Base-by-base conservation (phyloP, 2,113 vertebrate species). In the Odocoileus hemionus region DNA sequence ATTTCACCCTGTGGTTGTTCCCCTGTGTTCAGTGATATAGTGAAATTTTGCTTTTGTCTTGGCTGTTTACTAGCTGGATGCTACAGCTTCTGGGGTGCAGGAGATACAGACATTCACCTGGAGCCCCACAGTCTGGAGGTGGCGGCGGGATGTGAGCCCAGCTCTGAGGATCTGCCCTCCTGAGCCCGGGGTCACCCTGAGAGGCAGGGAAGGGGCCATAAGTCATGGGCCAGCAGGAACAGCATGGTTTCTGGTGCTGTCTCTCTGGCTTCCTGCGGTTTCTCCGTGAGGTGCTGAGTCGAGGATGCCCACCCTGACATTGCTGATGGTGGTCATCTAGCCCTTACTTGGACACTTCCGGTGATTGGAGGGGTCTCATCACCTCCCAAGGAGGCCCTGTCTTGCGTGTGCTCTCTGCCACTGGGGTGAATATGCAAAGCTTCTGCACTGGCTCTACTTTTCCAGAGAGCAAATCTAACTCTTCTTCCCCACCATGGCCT, bases 311-410 rank as follows among this genome's bases (percentile, higher is more conserved):
- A 55, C 55, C n/a, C 50, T 76, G 84, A 26, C 55, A 3, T 8
- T 25, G 74, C 23, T 17, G 11, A 17, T 11, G 16, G 1, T 3
- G 5, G 74, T 11, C 39, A 36, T 14, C 52, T 1, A 14, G 39
- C 1, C 67, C 88, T 43, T 2, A 13, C 15, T 2, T 17, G 89
- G 61, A 33, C 74, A 3, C 39, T 36, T 79, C 54, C 10, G 47
- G 36, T 1, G 1, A 19, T 1, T 12, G n/a, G 17, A n/a, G 4
- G 19, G 0, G 16, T 36, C 58, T 25, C 11, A 21, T 36, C n/a
- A 17, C 60, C 11, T 26, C 60, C 57, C 85, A 25, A 21, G 61
- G 50, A 50, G 33, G 39, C 19, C 74, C 60, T 36, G n/a, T 70
- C 39, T 64, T 19, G 0, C 19, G 28, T 4, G 10, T 87, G 85